Base-by-base conservation (phyloP, 2,113 vertebrate genomes). In the Rynchops niger region DNA sequence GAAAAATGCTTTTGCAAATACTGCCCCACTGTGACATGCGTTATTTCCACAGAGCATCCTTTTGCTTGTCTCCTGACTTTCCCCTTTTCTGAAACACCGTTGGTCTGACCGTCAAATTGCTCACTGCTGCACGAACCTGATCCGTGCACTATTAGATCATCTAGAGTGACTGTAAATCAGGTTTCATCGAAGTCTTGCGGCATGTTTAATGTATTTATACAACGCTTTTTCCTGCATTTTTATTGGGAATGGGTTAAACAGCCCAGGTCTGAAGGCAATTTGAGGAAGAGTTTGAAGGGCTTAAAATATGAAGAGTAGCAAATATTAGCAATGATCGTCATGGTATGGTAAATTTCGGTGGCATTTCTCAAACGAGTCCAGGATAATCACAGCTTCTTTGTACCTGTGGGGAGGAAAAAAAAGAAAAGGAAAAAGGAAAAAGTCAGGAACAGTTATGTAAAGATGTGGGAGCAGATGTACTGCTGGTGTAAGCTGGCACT, bases 111-210 rank as follows among this genome's bases (percentile, higher is more conserved):
- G 1, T 91, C 67, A 79, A 12, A 95, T 86, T 96, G 94, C 82
- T 95, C 81, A 94, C 67, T 96, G 95, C 95, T 91, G 95, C 96
- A 91, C 93, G 85, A 96, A 96, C 89, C 90, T 95, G 94, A 97
- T 89, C 92, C 93, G 61, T 81, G 25, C 77, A 55, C 91, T 96
- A 91, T 97, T 95, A 96, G 95, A 96, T 96, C 92, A 93, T 93
- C 82, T 58, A 56, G 62, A 96, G 55, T 74, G 89, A 84, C 92
- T 94, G 95, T 85, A 92, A 93, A 96, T 92, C 85, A 62, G 78
- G 63, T 86, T 94, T 76, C 13, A 47, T 43, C 89, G 55, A 89
- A 89, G 90, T 77, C 63, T 95, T 82, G 67, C 83, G 80, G 81
- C 27, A 50, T 16, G 26, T 59, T 83, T 74, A 86, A 61, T 83